Percentiles rank a stretch among this genome's conserved stretches.
These are phyloP conservation scores for Geodia barretti DNA, from an alignment of 37 sponge, comb jelly and placozoan genomes.

Conservation along the genomic window DNA sequence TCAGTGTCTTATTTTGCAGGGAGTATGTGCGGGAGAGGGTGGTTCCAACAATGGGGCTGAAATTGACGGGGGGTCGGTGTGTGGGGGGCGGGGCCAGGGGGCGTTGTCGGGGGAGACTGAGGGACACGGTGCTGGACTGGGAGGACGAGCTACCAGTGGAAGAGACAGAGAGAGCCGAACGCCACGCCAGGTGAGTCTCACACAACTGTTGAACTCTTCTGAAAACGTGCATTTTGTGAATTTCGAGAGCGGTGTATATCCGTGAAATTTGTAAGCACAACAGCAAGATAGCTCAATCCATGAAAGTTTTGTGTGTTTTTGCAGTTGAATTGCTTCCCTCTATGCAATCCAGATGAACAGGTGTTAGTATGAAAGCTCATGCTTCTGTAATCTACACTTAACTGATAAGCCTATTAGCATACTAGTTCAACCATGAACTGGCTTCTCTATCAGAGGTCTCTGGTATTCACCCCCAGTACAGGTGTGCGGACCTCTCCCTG, in stretches of 20 bases:
- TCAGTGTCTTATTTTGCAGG: conserved; percentile 33
- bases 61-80: conserved; percentile 83
- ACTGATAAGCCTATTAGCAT: too few relatives aligned
- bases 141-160: conserved; percentile 85
- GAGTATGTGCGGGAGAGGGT: conserved; percentile 74
- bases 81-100: conserved; percentile 76
- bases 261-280: not conserved
- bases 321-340: too few relatives aligned
- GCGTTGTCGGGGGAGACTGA: conserved; percentile 84
- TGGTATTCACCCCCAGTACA: too few relatives aligned
- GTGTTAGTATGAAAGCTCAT: too few relatives aligned
- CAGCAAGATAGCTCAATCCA: not conserved
- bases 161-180: conserved; percentile 76
- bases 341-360: too few relatives aligned
- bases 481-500: conserved; percentile 84
- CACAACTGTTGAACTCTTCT: too few relatives aligned
- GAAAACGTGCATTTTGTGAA: too few relatives aligned
- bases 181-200: conserved; percentile 79
- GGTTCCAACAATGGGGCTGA: conserved; percentile 83
- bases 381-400: too few relatives aligned
- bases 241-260: too few relatives aligned
- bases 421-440: too few relatives aligned
- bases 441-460: too few relatives aligned
- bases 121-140: conserved; percentile 97
- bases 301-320: not conserved